Evolutionary conservation across 1,140 invertebrate genomes (phyloP).

Genomic region (Octopus sinensis): DNA sequence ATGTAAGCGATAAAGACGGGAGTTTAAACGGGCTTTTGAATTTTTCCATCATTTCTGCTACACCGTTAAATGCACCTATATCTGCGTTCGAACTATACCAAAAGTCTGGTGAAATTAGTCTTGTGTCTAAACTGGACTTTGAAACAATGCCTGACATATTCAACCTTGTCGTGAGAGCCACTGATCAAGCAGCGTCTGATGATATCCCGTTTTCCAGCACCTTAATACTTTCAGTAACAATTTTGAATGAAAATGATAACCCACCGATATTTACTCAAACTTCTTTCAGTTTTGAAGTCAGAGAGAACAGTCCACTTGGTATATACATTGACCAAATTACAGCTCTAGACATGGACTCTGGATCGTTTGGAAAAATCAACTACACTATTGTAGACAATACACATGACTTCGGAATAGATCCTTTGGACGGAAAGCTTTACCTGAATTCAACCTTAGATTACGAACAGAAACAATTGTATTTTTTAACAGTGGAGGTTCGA

Average conservation of each 20-base stretch:
- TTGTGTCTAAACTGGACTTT: conserved; percentile 46
- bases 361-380: neutral
- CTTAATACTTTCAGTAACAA: conserved; percentile 28
- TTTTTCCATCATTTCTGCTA: conserved; percentile 28
- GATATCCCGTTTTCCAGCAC: conserved; percentile 24
- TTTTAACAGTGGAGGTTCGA: conserved; percentile 72
- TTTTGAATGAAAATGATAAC: conserved; percentile 86
- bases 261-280: conserved; percentile 70
- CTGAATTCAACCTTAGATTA: conserved; percentile 67
- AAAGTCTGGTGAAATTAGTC: conserved; percentile 42
- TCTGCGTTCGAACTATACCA: conserved; percentile 35
- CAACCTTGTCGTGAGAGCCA: conserved; percentile 22
- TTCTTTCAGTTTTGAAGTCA: conserved; percentile 26
- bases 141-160: conserved; percentile 33
- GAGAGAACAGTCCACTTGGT: conserved; percentile 26
- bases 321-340: neutral
- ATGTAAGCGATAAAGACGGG: conserved; percentile 33
- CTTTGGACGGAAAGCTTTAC: neutral
- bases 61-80: conserved; percentile 16
- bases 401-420: neutral
- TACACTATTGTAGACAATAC: neutral
- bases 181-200: conserved; percentile 27
- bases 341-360: conserved; percentile 2
- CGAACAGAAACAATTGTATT: conserved; percentile 75
- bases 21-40: conserved; percentile 30